Evolutionary conservation across 2,888 invertebrate species (phyloP), one percentile per base, ranked within the genome.

Genomic region (Drosophila monieri): DNA sequence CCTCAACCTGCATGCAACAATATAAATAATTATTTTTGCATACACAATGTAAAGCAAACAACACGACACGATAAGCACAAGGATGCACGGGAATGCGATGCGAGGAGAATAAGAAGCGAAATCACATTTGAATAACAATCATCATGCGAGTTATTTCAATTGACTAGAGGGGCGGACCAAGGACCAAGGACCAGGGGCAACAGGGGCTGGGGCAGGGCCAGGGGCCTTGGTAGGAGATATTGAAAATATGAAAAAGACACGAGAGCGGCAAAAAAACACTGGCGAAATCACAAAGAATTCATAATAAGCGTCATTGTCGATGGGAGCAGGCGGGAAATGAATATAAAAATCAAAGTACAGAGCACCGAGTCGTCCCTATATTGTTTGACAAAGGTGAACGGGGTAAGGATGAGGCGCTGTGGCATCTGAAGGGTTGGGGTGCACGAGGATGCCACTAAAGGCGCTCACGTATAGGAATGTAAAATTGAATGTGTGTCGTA

Each of bases 271-370:
- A 65, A 58, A 61, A 62, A 76, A 78, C 73, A 80, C 75, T 78
- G 77, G 85, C 78, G 75, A 85, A 88, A 86, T 88, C 86, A 84
- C 85, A 85, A 86, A 83, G 85, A 86, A 86, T 86, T 89, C 88
- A 89, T 89, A 89, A 89, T 89, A 89, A 89, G 89, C 89, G 76
- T 88, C 89, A 89, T 89, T 89, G 89, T 89, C 85, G 52, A 52
- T 61, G 61, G 14, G 85, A 84, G 80, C 79, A 79, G 84, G 80
- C 80, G 85, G 84, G 85, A 83, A 79, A 85, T 85, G 84, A 85
- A 85, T 85, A 85, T 85, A 79, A 87, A 61, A 54, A 60, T 62
- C 59, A 60, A 57, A 73, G 66, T 56, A 71, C 51, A 61, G 52
- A 65, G 46, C 39, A 10, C 73, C 54, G 73, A 61, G 73, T 66